A percentile compares a stretch with the other conserved stretches of the same genome.
Conservation (phyloP, 2,888 invertebrate species). For the Lamproptera curius region DNA sequence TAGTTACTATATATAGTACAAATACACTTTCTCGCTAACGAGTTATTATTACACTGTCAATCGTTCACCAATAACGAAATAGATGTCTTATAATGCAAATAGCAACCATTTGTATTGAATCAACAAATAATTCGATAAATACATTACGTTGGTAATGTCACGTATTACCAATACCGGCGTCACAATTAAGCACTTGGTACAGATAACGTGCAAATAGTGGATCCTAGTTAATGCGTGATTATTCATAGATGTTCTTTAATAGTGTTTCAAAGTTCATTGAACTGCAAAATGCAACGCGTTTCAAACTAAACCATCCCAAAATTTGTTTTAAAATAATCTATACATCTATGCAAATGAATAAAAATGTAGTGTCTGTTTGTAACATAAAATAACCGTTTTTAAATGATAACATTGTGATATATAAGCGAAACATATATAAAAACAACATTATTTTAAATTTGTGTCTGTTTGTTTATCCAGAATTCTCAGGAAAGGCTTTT, state of each 20-base stretch:
- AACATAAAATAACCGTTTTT: too few species aligned
- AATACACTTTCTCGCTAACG: too few species aligned
- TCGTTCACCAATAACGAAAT: too few species aligned
- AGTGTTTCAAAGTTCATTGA: constrained; percentile 41
- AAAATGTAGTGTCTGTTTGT: too few species aligned
- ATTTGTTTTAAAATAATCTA: neutral
- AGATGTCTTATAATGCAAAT: neutral
- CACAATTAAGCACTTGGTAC: constrained; percentile 41
- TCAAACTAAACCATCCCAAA: neutral
- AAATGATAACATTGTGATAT: too few species aligned
- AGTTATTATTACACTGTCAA: too few species aligned
- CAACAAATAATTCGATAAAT: constrained; percentile 10
- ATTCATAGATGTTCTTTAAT: constrained; percentile 27
- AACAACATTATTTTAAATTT: too few species aligned
- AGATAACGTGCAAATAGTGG: constrained; percentile 41
- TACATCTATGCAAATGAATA: too few species aligned
- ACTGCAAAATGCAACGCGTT: constrained; percentile 25
- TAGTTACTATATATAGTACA: too few species aligned
- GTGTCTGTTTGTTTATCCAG: too few species aligned
- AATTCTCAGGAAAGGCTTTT: too few species aligned
- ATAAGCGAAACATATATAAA: too few species aligned
- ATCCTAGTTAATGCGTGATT: constrained; percentile 26
- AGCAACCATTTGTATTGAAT: constrained; percentile 4
- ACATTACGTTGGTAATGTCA: constrained; percentile 30
- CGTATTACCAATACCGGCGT: constrained; percentile 32